These are phyloP conservation scores for Platysternon megacephalum DNA, from an alignment of 2,113 vertebrate genomes.

Conservation along the genomic window DNA sequence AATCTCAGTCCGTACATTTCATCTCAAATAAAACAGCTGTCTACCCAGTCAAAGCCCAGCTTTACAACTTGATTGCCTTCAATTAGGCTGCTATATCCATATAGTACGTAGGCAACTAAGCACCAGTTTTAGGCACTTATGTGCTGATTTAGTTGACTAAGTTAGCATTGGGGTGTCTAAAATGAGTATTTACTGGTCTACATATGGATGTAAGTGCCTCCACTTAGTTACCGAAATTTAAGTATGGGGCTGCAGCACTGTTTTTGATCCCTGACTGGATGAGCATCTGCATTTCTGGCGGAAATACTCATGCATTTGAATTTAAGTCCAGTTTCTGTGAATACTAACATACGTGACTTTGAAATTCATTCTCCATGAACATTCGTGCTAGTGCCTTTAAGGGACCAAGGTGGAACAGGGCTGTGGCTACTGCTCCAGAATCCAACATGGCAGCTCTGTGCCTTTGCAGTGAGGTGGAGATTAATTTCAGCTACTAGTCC, in stretches of 20 bases:
- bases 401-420: neutral
- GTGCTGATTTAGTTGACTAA: neutral
- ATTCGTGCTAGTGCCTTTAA: neutral
- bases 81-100: conserved; percentile 10
- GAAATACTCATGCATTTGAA: neutral
- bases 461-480: neutral
- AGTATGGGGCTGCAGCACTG: neutral
- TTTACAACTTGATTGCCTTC: conserved; percentile 4
- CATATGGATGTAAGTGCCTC: neutral
- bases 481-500: neutral
- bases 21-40: neutral
- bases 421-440: neutral
- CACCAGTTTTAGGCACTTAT: neutral
- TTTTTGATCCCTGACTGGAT: neutral
- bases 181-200: neutral
- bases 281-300: neutral
- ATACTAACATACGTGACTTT: neutral
- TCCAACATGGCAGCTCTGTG: neutral
- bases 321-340: neutral
- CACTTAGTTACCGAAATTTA: neutral
- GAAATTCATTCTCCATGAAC: neutral
- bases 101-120: neutral
- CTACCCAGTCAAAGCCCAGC: neutral
- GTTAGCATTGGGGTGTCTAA: neutral
- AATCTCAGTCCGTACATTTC: neutral